phyloP scores from a whole-genome alignment of 2,888 invertebrate genomes.

The Trachelus tabidus region DNA sequence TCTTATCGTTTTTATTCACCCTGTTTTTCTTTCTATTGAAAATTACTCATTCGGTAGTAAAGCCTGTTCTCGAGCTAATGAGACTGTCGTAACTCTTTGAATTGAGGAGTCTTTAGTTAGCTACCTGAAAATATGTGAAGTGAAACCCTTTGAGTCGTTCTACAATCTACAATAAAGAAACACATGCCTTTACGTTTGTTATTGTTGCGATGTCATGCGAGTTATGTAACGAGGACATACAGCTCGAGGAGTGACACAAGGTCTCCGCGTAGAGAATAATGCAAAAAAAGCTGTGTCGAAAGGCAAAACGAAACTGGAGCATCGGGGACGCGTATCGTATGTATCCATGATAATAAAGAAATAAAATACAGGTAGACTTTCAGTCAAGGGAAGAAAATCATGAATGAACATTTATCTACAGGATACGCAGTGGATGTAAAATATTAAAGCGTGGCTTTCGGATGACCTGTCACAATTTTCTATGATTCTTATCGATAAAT shows the following conservation, averaged over 20 bases:
- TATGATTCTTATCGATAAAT: not conserved
- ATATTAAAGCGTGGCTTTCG: not conserved
- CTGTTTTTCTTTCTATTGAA: not conserved
- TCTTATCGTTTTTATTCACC: not conserved
- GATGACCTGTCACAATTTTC: not conserved
- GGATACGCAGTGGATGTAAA: not conserved
- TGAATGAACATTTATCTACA: not conserved
- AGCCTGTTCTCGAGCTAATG: not conserved
- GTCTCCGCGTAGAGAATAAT: slow-evolving; percentile 14
- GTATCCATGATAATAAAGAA: not conserved
- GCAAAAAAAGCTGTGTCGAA: slow-evolving; percentile 9
- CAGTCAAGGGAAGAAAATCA: not conserved
- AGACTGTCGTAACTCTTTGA: not conserved
- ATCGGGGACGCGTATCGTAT: not conserved
- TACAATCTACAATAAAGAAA: not conserved
- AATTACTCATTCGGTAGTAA: not conserved
- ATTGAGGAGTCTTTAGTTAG: not conserved
- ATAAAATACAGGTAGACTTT: not conserved
- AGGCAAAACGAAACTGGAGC: slow-evolving; percentile 7
- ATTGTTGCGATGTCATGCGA: slow-evolving; percentile 1
- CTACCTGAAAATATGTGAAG: not conserved
- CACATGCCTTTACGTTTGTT: slow-evolving; percentile 6
- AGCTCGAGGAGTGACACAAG: slow-evolving; percentile 31
- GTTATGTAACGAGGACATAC: slow-evolving; percentile 29
- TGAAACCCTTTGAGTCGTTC: not conserved